Percentiles rank a stretch among this genome's conserved stretches.
phyloP scores from a whole-genome alignment of 2,113 vertebrate species.

The Cynoglossus semilaevis region DNA sequence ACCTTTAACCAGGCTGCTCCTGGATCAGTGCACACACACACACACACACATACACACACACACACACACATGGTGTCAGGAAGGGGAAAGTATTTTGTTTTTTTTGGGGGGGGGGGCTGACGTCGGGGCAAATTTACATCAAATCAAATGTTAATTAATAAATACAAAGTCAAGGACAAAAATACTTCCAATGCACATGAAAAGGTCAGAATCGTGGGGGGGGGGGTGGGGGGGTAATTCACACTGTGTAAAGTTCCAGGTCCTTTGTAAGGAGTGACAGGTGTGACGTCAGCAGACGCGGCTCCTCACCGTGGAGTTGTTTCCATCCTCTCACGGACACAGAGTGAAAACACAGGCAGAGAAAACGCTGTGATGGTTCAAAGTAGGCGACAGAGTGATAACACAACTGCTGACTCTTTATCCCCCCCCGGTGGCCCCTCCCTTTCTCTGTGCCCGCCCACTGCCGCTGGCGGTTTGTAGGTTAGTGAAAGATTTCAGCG shows the following conservation, averaged over 20 bases:
- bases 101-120: too few relatives aligned
- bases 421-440: conserved; percentile 47
- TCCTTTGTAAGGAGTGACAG: background rate
- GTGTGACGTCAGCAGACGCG: conserved; percentile 10
- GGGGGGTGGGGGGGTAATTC: too few relatives aligned
- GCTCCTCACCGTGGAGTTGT: conserved; percentile 24
- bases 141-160: too few relatives aligned
- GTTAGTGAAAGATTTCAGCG: conserved; percentile 81
- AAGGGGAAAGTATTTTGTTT: too few relatives aligned
- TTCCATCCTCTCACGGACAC: conserved; percentile 12
- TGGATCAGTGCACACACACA: conserved; percentile 17
- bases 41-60: background rate
- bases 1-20: conserved; percentile 65
- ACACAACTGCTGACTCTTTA: conserved; percentile 66
- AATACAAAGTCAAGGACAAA: too few relatives aligned
- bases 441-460: conserved; percentile 35
- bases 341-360: conserved; percentile 17
- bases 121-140: too few relatives aligned
- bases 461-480: conserved; percentile 72
- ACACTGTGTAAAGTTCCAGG: too few relatives aligned
- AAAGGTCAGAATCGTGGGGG: too few relatives aligned
- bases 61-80: too few relatives aligned
- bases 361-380: conserved; percentile 41
- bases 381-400: conserved; percentile 61
- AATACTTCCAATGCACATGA: too few relatives aligned